Conservation (phyloP, 2,113 vertebrate genomes). For the Lepidothrix coronata region DNA sequence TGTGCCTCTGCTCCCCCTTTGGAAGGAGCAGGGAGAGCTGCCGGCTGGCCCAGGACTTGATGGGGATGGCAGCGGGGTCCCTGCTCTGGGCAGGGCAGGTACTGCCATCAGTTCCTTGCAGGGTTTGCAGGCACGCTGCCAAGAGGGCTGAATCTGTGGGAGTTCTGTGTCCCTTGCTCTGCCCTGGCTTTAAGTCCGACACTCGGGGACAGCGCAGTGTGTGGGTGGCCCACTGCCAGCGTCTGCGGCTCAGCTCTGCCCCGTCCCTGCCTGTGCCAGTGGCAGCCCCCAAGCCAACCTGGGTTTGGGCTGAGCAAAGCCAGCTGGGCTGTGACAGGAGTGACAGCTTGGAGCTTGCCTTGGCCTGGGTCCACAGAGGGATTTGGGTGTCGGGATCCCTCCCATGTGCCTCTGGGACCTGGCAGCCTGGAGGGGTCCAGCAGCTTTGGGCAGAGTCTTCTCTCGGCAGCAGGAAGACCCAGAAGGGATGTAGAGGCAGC, state of each 20-base stretch:
- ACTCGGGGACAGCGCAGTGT: not conserved
- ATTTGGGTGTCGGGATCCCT: not conserved
- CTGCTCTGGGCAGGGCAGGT: not conserved
- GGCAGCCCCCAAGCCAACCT: not conserved
- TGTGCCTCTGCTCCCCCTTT: not conserved
- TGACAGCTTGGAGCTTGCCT: not conserved
- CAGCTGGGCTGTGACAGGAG: not conserved
- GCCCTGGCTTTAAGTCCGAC: not conserved
- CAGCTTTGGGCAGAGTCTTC: not conserved
- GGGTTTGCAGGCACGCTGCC: rapidly evolving
- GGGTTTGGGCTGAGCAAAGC: not conserved
- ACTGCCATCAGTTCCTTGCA: rapidly evolving
- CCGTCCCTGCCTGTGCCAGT: not conserved
- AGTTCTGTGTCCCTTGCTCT: not conserved
- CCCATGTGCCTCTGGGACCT: not conserved
- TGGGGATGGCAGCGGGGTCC: not conserved
- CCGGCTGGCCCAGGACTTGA: rapidly evolving
- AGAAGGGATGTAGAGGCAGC: not conserved
- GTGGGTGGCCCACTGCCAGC: not conserved
- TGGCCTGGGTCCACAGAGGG: not conserved
- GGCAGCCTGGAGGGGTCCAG: not conserved
- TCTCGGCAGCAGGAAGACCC: conserved; percentile 32
- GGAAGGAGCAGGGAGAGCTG: not conserved
- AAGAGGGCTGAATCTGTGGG: not conserved
- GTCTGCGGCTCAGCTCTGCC: not conserved